These are phyloP conservation scores for Papilio protenor DNA, from an alignment of 2,888 invertebrate genomes.

Conservation along the genomic window DNA sequence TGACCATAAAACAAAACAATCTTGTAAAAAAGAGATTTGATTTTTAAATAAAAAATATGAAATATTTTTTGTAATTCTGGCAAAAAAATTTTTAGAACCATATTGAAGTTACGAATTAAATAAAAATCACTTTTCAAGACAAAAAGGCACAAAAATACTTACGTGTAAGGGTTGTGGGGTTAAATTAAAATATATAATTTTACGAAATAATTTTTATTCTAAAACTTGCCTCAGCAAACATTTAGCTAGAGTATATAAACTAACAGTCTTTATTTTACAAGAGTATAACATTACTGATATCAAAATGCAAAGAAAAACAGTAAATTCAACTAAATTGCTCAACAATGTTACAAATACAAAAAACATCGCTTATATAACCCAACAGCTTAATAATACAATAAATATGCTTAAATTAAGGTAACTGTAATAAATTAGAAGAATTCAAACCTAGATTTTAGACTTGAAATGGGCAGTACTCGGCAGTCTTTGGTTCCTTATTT, in stretches of 20 bases:
- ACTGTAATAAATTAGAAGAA: conserved; percentile 80
- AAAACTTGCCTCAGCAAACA: conserved; percentile 71
- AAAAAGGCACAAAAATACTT: neutral
- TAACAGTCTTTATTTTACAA: conserved; percentile 83
- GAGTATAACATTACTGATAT: conserved; percentile 76
- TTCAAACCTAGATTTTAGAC: conserved; percentile 63
- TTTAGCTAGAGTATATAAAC: conserved; percentile 79
- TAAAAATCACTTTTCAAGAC: too few species aligned
- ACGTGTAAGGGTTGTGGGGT: conserved; percentile 28
- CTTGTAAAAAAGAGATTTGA: too few species aligned
- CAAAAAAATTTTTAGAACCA: too few species aligned
- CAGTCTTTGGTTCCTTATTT: conserved; percentile 81
- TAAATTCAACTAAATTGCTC: conserved; percentile 53
- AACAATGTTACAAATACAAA: conserved; percentile 48
- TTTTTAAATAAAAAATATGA: too few species aligned
- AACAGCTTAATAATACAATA: conserved; percentile 69
- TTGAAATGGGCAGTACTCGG: conserved; percentile 63
- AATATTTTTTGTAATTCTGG: too few species aligned
- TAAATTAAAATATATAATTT: conserved; percentile 54
- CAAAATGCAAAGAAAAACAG: conserved; percentile 73
- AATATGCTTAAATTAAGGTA: conserved; percentile 80
- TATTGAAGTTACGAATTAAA: too few species aligned
- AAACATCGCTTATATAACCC: conserved; percentile 44
- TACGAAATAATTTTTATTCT: conserved; percentile 69
- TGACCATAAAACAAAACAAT: too few species aligned